phyloP scores from a whole-genome alignment of 2,888 invertebrate genomes.

The Serripes groenlandicus region DNA sequence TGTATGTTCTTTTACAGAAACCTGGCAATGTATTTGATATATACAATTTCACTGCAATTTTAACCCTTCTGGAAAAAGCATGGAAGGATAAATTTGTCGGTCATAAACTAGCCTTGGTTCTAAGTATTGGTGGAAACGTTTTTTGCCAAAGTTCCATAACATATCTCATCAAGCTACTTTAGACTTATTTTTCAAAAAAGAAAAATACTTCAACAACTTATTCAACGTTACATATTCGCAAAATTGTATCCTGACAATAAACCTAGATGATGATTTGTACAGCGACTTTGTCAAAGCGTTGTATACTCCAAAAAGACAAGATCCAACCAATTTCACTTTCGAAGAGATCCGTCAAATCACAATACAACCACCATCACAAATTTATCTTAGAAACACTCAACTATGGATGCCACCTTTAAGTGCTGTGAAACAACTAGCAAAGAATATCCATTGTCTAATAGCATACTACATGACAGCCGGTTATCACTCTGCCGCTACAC shows the following conservation, averaged over 20 bases:
- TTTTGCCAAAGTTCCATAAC: slow-evolving; percentile 8
- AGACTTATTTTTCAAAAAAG: neutral
- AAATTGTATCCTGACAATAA: neutral
- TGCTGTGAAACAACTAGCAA: neutral
- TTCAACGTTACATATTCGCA: neutral
- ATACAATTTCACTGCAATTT: slow-evolving; percentile 16
- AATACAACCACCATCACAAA: neutral
- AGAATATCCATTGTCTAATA: neutral
- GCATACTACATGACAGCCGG: neutral
- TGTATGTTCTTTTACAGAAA: slow-evolving; percentile 22
- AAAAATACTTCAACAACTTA: neutral
- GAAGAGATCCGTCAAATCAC: neutral
- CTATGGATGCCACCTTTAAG: neutral
- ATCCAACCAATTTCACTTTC: neutral
- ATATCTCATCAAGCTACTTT: neutral
- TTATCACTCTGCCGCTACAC: neutral
- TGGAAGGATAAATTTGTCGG: slow-evolving; percentile 3
- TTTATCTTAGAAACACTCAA: neutral
- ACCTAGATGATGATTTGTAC: neutral
- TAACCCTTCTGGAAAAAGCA: neutral
- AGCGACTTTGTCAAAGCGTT: neutral
- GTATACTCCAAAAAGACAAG: neutral
- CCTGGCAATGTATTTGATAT: slow-evolving; percentile 8
- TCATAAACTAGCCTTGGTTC: neutral
- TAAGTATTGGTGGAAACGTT: slow-evolving; percentile 26